Evolutionary conservation across 2,113 vertebrate genomes (phyloP).

Genomic region (Pogona vitticeps): DNA sequence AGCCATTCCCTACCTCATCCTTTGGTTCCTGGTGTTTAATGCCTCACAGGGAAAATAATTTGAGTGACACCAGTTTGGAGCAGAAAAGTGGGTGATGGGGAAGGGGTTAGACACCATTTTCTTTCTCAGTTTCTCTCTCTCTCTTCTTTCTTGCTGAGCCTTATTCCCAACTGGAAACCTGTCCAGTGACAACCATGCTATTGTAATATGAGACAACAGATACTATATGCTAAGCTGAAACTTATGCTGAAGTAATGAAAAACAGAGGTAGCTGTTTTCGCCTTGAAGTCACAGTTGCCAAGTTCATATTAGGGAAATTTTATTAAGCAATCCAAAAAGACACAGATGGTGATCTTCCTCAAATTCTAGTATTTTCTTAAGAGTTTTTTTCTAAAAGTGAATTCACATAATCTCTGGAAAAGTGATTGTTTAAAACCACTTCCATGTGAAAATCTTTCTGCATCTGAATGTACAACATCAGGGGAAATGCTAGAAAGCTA

Average conservation of each 20-base stretch:
- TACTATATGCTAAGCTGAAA: background rate
- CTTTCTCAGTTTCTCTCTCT: background rate
- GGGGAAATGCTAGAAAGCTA: background rate
- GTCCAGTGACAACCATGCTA: background rate
- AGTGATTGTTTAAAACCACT: background rate
- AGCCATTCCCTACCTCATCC: background rate
- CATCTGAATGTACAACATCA: background rate
- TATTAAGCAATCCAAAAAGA: no score
- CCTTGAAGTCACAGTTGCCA: no score
- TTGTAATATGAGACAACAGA: background rate
- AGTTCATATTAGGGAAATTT: no score
- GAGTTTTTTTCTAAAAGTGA: background rate
- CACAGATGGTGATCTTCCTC: background rate
- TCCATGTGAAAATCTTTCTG: background rate
- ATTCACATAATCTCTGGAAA: background rate
- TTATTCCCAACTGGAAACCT: background rate
- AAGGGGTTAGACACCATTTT: background rate
- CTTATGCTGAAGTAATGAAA: background rate
- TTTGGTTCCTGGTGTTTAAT: background rate
- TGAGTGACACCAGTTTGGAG: background rate
- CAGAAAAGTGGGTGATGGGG: background rate
- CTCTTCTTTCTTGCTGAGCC: no score
- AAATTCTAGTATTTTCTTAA: background rate
- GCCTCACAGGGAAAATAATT: background rate
- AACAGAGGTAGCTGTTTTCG: no score